phyloP scores from a whole-genome alignment of 2,888 invertebrate genomes.

The Axea sp. region DNA sequence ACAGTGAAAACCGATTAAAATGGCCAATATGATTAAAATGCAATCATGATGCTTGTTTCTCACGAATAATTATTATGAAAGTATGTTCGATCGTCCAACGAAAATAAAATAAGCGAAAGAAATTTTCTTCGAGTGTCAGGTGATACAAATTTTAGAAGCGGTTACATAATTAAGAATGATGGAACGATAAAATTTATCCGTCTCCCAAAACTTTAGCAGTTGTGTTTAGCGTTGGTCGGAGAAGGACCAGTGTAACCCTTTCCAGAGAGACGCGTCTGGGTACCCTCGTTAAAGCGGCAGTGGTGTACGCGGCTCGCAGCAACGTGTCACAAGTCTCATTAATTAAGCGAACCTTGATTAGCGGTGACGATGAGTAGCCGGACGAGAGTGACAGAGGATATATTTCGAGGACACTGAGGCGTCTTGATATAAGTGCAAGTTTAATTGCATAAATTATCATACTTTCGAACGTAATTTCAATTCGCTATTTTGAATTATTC shows the following conservation, averaged over 20 bases:
- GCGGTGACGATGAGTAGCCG: conserved; percentile 60
- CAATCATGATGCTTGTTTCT: too few relatives aligned
- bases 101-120: too few relatives aligned
- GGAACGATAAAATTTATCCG: too few relatives aligned
- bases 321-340: conserved; percentile 69
- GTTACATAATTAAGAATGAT: background rate
- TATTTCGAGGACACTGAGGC: conserved; percentile 63
- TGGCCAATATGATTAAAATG: too few relatives aligned
- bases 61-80: too few relatives aligned
- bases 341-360: conserved; percentile 68
- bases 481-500: too few relatives aligned
- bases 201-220: background rate
- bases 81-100: too few relatives aligned
- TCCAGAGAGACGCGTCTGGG: conserved; percentile 40
- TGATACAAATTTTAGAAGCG: too few relatives aligned
- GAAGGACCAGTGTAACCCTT: conserved; percentile 24
- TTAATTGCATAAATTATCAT: conserved; percentile 62
- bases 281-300: conserved; percentile 63
- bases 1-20: too few relatives aligned
- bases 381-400: conserved; percentile 59
- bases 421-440: conserved; percentile 60
- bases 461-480: background rate
- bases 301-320: conserved; percentile 58
- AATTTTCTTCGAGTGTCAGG: too few relatives aligned
- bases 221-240: conserved; percentile 19